phyloP scores from a whole-genome alignment of 2,113 vertebrate species.

The Tringa solitaria region DNA sequence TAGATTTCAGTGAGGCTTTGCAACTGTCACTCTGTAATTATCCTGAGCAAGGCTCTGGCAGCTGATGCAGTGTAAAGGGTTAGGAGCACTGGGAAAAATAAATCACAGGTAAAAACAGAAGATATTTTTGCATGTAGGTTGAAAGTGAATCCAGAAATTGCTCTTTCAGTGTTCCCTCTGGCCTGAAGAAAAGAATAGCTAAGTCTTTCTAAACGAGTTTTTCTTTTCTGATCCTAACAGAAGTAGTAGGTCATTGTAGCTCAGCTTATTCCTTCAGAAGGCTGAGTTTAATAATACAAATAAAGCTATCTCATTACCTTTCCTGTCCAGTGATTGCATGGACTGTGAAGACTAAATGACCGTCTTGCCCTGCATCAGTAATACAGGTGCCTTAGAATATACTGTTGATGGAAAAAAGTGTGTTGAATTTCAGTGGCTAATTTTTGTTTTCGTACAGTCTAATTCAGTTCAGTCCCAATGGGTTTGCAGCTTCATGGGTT shows the following conservation, averaged over 20 bases:
- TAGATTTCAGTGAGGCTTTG: not conserved
- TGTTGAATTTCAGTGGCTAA: not conserved
- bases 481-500: not conserved
- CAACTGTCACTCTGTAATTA: not conserved
- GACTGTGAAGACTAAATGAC: not conserved
- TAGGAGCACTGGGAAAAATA: not conserved
- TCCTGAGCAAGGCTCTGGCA: not conserved
- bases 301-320: not conserved
- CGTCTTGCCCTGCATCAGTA: not conserved
- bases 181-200: not conserved
- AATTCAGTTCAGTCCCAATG: not conserved
- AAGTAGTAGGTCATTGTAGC: not conserved
- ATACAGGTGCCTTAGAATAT: not conserved
- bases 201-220: not conserved
- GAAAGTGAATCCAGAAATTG: not conserved
- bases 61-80: not conserved
- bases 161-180: not conserved
- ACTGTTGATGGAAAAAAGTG: not conserved
- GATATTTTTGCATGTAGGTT: not conserved
- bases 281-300: not conserved
- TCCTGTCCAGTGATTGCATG: not conserved
- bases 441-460: not conserved
- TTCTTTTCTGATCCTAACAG: not conserved
- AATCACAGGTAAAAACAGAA: not conserved
- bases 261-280: not conserved